Percentiles rank a stretch among this genome's conserved stretches.
These are phyloP conservation scores for Megalopta genalis DNA, from an alignment of 1,140 invertebrate genomes.

Conservation along the genomic window DNA sequence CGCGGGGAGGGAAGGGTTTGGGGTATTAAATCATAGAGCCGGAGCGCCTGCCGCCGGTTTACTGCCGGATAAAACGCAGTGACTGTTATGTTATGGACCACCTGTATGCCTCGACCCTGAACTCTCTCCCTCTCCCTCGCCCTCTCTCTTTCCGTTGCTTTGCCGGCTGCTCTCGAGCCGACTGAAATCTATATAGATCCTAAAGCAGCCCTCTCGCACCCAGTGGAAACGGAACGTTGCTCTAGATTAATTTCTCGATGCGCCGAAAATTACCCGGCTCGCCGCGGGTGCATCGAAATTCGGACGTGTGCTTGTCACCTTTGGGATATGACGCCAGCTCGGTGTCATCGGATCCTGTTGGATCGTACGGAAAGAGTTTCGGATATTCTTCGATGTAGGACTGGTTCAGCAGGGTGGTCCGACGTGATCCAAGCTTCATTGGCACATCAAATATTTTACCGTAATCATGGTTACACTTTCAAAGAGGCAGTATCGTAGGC, in stretches of 20 bases:
- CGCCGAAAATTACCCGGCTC: neutral
- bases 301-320: too few relatives aligned
- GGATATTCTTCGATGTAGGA: too few relatives aligned
- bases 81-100: slow-evolving; percentile 81
- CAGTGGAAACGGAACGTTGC: slow-evolving; percentile 40
- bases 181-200: slow-evolving; percentile 74
- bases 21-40: slow-evolving; percentile 80
- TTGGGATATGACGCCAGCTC: too few relatives aligned
- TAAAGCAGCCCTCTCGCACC: slow-evolving; percentile 60
- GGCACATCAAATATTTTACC: too few relatives aligned
- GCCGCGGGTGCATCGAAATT: neutral
- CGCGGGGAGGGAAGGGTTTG: slow-evolving; percentile 66
- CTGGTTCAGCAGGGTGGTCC: too few relatives aligned
- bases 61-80: slow-evolving; percentile 81
- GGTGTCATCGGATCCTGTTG: too few relatives aligned
- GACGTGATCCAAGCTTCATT: too few relatives aligned
- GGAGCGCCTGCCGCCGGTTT: slow-evolving; percentile 79
- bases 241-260: slow-evolving; percentile 41
- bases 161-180: slow-evolving; percentile 57
- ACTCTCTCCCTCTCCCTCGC: slow-evolving; percentile 63
- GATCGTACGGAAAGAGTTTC: too few relatives aligned
- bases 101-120: slow-evolving; percentile 81
- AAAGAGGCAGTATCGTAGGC: too few relatives aligned
- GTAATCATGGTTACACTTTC: too few relatives aligned
- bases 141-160: slow-evolving; percentile 59